phyloP scores from a whole-genome alignment of 2,888 invertebrate genomes.

The Orthonychiurus folsomi region DNA sequence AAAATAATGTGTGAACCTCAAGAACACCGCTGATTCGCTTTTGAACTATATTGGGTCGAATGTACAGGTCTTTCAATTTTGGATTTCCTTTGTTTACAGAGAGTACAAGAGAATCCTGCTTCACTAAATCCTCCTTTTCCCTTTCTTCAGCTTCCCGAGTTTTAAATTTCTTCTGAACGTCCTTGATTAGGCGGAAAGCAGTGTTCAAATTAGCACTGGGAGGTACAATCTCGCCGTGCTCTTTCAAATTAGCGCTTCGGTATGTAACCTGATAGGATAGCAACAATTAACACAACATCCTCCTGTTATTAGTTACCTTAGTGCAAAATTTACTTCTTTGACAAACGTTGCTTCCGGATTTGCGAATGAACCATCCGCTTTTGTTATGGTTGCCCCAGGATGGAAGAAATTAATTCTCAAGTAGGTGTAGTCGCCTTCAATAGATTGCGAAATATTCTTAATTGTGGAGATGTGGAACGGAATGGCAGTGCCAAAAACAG shows the following conservation, averaged over 20 bases:
- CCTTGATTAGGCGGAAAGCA: slow-evolving; percentile 95
- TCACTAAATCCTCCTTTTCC: slow-evolving; percentile 96
- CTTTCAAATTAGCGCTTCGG: slow-evolving; percentile 93
- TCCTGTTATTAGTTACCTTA: background rate
- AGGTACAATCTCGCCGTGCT: slow-evolving; percentile 87
- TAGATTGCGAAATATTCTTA: slow-evolving; percentile 96
- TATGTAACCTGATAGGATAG: slow-evolving; percentile 60
- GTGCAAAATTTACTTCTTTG: slow-evolving; percentile 57
- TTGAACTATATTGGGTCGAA: slow-evolving; percentile 96
- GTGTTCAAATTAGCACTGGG: slow-evolving; percentile 93
- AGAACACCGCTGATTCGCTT: slow-evolving; percentile 74
- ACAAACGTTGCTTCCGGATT: slow-evolving; percentile 94
- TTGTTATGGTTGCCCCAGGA: slow-evolving; percentile 92
- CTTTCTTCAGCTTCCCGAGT: slow-evolving; percentile 96
- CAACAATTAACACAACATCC: background rate
- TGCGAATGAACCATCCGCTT: slow-evolving; percentile 82
- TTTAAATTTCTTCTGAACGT: slow-evolving; percentile 97
- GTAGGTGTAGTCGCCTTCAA: slow-evolving; percentile 98
- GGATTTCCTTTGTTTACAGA: slow-evolving; percentile 96
- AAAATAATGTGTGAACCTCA: slow-evolving; percentile 18
- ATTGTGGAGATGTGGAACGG: slow-evolving; percentile 99
- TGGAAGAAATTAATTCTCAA: slow-evolving; percentile 95
- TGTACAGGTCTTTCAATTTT: slow-evolving; percentile 92
- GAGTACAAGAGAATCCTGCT: slow-evolving; percentile 89
- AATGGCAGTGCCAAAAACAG: slow-evolving; percentile 89